Evolutionary conservation across 2,888 invertebrate species (phyloP).

Genomic region (Tridacna gigas): DNA sequence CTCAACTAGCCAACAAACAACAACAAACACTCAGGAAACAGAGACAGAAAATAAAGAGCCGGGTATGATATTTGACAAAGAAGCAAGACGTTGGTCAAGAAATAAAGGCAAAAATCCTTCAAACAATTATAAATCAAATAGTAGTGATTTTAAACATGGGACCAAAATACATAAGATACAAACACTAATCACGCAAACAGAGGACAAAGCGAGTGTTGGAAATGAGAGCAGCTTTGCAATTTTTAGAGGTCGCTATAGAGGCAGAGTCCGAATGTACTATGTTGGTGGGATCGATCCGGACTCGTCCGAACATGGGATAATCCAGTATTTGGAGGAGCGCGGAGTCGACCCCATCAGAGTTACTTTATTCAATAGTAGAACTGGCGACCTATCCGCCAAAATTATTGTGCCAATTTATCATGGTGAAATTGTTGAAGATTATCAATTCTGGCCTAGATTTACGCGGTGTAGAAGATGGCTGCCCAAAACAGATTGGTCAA

Average conservation of each 20-base stretch:
- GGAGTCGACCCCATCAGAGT: constrained; percentile 4
- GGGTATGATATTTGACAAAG: too few relatives aligned
- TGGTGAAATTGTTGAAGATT: constrained; percentile 9
- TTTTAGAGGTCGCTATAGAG: background rate
- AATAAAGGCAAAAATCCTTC: too few relatives aligned
- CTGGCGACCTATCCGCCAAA: background rate
- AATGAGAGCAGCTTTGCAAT: background rate
- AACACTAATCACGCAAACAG: background rate
- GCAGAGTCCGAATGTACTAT: background rate
- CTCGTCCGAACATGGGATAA: background rate
- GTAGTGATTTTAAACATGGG: too few relatives aligned
- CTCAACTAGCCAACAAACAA: too few relatives aligned
- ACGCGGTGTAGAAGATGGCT: too few relatives aligned
- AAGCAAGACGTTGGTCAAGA: too few relatives aligned
- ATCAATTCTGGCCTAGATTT: constrained; percentile 1
- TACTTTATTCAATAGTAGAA: constrained; percentile 2
- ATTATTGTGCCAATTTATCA: constrained; percentile 2
- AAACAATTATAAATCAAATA: too few relatives aligned
- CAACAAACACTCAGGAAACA: too few relatives aligned
- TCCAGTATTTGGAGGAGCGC: constrained; percentile 6
- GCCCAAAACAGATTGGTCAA: too few relatives aligned
- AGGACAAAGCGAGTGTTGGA: background rate
- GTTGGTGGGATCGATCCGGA: constrained; percentile 7
- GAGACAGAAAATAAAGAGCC: too few relatives aligned
- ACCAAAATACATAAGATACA: background rate